Evolutionary conservation across 1,140 invertebrate species (phyloP).

Genomic region (Ceratitis capitata): DNA sequence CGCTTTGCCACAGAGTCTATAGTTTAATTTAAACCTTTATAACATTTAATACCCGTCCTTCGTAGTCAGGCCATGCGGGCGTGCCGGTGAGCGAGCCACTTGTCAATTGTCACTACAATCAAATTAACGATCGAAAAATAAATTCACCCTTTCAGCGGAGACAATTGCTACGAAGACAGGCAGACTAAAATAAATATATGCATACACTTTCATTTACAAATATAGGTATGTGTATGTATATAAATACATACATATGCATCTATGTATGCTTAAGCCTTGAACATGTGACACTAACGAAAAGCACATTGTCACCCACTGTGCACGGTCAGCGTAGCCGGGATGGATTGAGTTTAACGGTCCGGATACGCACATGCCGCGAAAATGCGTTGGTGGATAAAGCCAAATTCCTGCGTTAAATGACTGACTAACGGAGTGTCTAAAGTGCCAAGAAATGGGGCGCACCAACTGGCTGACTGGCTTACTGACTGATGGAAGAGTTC

Average conservation of each 20-base stretch:
- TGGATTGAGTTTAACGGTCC: not conserved
- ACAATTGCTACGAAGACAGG: not conserved
- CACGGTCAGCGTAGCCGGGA: not conserved
- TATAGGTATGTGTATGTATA: not conserved
- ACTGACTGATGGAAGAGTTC: not conserved
- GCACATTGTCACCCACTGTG: not conserved
- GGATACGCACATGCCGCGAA: conserved; percentile 8
- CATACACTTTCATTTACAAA: too few relatives aligned
- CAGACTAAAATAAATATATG: not conserved
- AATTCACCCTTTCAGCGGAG: conserved; percentile 16
- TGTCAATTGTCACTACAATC: conserved; percentile 39
- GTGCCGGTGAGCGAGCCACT: conserved; percentile 1
- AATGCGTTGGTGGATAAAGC: conserved; percentile 8
- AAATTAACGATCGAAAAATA: conserved; percentile 37
- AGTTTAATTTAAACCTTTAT: not conserved
- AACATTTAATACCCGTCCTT: not conserved
- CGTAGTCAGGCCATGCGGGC: not conserved
- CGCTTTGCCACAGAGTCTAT: too few relatives aligned
- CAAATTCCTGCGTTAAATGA: not conserved
- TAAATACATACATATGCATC: not conserved
- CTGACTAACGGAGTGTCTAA: conserved; percentile 8
- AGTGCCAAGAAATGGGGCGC: not conserved
- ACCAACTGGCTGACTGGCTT: conserved; percentile 15
- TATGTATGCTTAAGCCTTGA: not conserved
- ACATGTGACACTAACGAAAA: not conserved